These are phyloP conservation scores for Micromesistius poutassou DNA, from an alignment of 2,797 vertebrate genomes.

Conservation along the genomic window DNA sequence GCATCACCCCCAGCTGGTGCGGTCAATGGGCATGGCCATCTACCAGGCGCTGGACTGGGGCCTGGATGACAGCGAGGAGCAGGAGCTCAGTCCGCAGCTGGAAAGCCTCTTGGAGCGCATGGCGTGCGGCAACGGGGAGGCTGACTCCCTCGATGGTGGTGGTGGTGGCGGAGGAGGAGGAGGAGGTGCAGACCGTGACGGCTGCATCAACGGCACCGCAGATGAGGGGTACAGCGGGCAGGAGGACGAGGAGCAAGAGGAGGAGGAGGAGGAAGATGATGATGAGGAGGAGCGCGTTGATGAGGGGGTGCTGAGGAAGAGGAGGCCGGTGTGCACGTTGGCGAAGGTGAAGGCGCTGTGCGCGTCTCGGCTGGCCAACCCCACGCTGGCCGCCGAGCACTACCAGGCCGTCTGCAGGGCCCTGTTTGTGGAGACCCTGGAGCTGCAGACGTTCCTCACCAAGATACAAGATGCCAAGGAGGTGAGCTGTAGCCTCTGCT, in stretches of 20 bases:
- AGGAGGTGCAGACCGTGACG: conserved; percentile 31
- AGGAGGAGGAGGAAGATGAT: conserved; percentile 54
- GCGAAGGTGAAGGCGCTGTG: conserved; percentile 84
- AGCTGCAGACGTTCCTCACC: conserved; percentile 90
- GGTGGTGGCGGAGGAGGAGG: conserved; percentile 32
- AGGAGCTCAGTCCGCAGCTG: conserved; percentile 88
- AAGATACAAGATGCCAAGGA: conserved; percentile 89
- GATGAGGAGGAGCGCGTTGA: neutral
- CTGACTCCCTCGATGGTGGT: conserved; percentile 30
- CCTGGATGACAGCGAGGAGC: conserved; percentile 88
- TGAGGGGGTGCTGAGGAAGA: neutral
- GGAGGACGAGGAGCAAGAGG: conserved; percentile 72
- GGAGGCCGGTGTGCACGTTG: conserved; percentile 72
- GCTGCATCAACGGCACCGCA: conserved; percentile 46
- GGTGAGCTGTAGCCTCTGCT: conserved; percentile 63
- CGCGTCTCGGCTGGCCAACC: conserved; percentile 77
- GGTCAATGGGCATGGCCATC: conserved; percentile 88
- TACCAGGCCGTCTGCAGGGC: conserved; percentile 95
- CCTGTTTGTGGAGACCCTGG: conserved; percentile 88
- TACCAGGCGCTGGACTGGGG: conserved; percentile 97
- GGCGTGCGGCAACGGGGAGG: conserved; percentile 77
- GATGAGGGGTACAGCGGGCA: conserved; percentile 92
- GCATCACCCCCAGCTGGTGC: conserved; percentile 78
- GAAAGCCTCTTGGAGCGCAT: conserved; percentile 92
- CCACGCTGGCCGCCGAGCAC: conserved; percentile 76